Base-by-base conservation (phyloP, 2,113 vertebrate species). In the Struthio camelus region DNA sequence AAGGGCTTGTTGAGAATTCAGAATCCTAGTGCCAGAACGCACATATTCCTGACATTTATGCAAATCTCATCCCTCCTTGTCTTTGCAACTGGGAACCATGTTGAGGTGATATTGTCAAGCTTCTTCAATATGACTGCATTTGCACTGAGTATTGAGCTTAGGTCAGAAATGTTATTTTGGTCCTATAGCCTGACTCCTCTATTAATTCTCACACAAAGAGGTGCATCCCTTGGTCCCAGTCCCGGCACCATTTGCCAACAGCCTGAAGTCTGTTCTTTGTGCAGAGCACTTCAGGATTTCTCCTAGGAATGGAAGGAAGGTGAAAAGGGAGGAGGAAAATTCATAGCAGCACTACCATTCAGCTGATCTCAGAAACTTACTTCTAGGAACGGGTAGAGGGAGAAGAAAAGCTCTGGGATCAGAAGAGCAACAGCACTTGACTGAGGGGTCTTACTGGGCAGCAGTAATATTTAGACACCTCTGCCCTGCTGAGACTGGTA, bases 131-230 rank as follows among this genome's bases (percentile, higher is more conserved):
- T 62, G 54, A 70, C 44, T 36, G 25, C 36, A 88, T 88, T 92
- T 86, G 8, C 30, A 61, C 1, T 87, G 10, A 0, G 0, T 69
- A 11, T 72, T 58, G 91, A 56, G 16, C 48, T 64, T 59, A 9
- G 13, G 14, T 77, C 19, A 85, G 56, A 54, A 72, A 79, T 18
- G 17, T 48, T 59, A 34, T 6, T 40, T 10, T 48, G 27, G 76
- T 76, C 23, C 1, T 1, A 16, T 70, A 86, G 28, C 16, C 38
- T 44, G 28, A 48, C 44, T 88, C 30, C 8, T 72, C 12, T 80
- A 82, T 78, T 64, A 82, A 87, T 22, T 76, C 46, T 64, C 58
- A 80, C 11, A 66, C 0, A 73, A 78, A 88, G 30, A 67, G 4
- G 4, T 42, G 16, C n/a, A 48, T 70, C n/a, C 12, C 12, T 56